Percentiles rank a stretch among this genome's conserved stretches.
Conservation (phyloP, 2,113 vertebrate species). For the Malurus cyaneus region DNA sequence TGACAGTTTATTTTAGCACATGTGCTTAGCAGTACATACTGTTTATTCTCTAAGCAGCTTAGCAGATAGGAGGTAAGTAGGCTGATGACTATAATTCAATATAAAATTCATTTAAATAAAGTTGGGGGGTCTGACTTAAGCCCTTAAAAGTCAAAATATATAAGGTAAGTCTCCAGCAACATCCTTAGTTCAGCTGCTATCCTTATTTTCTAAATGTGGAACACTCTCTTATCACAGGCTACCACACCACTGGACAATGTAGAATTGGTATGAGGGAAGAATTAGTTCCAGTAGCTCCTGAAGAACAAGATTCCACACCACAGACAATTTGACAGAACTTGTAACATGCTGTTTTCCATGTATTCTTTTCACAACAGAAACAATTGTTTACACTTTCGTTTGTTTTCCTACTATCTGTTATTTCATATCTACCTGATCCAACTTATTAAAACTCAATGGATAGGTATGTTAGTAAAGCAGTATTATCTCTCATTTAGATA, state of each 20-base stretch:
- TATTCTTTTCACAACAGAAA: background rate
- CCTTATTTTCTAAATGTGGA: conserved; percentile 34
- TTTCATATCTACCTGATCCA: background rate
- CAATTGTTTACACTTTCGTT: background rate
- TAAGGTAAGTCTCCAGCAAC: background rate
- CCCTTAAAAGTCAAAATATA: conserved; percentile 19
- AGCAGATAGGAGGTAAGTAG: conserved; percentile 50
- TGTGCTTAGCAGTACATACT: conserved; percentile 8
- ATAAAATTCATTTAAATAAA: conserved; percentile 59
- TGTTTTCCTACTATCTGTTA: background rate
- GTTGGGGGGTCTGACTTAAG: conserved; percentile 36
- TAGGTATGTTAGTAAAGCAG: background rate
- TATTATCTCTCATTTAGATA: background rate
- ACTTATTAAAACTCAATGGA: background rate
- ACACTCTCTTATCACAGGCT: conserved; percentile 31
- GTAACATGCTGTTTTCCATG: background rate
- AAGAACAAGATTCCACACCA: background rate
- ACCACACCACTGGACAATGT: conserved; percentile 25
- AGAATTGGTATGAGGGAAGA: conserved; percentile 24
- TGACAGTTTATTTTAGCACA: conserved; percentile 42
- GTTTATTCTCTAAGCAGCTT: conserved; percentile 63
- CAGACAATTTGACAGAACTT: background rate
- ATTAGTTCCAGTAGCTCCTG: conserved; percentile 40
- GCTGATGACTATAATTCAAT: conserved; percentile 54
- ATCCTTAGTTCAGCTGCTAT: background rate